Evolutionary conservation across 2,888 invertebrate genomes (phyloP), one percentile per base, ranked within the genome.

Genomic region (Drosophila stalkeri): DNA sequence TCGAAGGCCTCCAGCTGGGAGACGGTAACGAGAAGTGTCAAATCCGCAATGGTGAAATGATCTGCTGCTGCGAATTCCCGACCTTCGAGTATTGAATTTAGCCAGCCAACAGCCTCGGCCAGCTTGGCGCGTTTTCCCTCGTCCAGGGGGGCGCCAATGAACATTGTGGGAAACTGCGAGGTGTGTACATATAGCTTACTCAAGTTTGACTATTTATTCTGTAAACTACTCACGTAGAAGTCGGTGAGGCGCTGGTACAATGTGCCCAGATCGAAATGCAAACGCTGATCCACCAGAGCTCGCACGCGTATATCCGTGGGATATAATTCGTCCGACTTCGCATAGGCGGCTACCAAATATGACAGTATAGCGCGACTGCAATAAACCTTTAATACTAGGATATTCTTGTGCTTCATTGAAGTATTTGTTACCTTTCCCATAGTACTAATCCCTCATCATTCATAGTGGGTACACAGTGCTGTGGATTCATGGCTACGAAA

Each of bases 301-400:
- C 95, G 93, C 52, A 93, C 93, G 70, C 94, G 94, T 0, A 94
- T 92, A 76, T 95, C 95, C 72, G 94, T 94, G 0, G 95, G 95
- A 88, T 94, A 95, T 16, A 95, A 92, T 9, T 93, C 92, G 75
- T 95, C 95, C 63, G 95, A 94, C 80, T 95, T 94, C 41, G 91
- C 95, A 86, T 95, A 96, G 77, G 94, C 94, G 57, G 94, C 94
- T 2, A 93, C 94, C 86, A 96, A 90, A 89, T 96, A 96, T 14
- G 94, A 92, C 86, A 95, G 92, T 70, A 96, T 95, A 0, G 95
- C 93, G 6, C 93, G 93, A 78, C 93, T 93, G 54, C 0, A 51
- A 27, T 23, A 1, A 16, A 20, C 0, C n/a, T 20, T 20, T 14
- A 14, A 20, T 12, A 7, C 3, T 18, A 8, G 5, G 3, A 14